Evolutionary conservation across 2,888 invertebrate genomes (phyloP).

Genomic region (Caenorhabditis afra): DNA sequence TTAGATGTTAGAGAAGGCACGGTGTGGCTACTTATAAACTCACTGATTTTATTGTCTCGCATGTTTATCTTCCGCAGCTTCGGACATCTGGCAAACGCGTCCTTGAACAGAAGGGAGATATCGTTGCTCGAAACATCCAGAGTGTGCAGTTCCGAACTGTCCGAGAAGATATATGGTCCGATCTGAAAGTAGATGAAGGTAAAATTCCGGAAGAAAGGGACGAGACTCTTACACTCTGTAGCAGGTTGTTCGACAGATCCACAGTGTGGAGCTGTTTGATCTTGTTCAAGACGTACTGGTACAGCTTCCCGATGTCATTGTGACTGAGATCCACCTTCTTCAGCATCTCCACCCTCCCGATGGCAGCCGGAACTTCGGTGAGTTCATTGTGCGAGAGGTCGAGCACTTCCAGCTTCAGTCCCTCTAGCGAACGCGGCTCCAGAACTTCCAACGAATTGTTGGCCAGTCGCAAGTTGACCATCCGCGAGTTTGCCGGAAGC

Average conservation of each 20-base stretch:
- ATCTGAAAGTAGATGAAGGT: constrained; percentile 55
- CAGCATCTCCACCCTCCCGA: constrained; percentile 68
- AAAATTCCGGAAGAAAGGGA: not conserved
- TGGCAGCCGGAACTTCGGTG: constrained; percentile 73
- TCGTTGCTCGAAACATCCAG: constrained; percentile 72
- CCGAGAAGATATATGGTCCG: constrained; percentile 74
- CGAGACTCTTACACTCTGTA: constrained; percentile 62
- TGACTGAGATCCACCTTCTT: constrained; percentile 70
- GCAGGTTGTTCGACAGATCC: constrained; percentile 70
- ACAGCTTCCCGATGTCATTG: constrained; percentile 73
- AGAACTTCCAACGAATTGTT: constrained; percentile 68
- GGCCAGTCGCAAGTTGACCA: constrained; percentile 62
- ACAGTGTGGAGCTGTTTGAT: constrained; percentile 68
- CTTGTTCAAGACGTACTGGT: constrained; percentile 74
- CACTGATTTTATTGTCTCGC: constrained; percentile 69
- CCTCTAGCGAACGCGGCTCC: constrained; percentile 51
- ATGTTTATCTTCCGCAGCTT: constrained; percentile 71
- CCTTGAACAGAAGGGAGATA: constrained; percentile 69
- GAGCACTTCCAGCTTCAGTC: constrained; percentile 55
- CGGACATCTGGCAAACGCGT: constrained; percentile 74
- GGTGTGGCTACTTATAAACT: constrained; percentile 81
- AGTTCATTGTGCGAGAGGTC: constrained; percentile 69
- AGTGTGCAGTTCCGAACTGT: constrained; percentile 68
- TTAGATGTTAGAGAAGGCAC: not conserved
- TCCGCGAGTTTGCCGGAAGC: constrained; percentile 66